A percentile compares a stretch with the other conserved stretches of the same genome.
These are phyloP conservation scores for Umimayanthus kanabou DNA, from an alignment of 92 coral and sea anemone species.

Conservation along the genomic window DNA sequence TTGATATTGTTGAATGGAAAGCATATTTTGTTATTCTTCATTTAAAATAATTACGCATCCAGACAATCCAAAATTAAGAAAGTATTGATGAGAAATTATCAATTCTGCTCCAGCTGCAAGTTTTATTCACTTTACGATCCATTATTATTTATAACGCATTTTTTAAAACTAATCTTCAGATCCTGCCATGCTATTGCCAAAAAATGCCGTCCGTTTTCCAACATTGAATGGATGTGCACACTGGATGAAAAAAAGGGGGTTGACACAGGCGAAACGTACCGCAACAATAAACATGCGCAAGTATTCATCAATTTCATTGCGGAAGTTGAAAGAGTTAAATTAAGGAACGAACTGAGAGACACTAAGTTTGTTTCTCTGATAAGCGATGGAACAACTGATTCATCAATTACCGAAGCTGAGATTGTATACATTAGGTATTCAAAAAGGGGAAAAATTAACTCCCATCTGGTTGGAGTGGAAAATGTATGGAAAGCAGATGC, in stretches of 20 bases:
- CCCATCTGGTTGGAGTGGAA: constrained; percentile 18
- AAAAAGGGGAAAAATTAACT: neutral
- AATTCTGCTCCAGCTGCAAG: too few relatives aligned
- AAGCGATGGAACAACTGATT: constrained; percentile 45
- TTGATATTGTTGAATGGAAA: too few relatives aligned
- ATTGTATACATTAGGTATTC: constrained; percentile 44
- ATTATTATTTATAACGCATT: too few relatives aligned
- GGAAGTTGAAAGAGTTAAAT: constrained; percentile 29
- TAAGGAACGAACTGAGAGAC: constrained; percentile 28
- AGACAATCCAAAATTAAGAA: too few relatives aligned
- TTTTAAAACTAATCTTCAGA: too few relatives aligned
- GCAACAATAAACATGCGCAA: constrained; percentile 28
- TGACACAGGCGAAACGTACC: constrained; percentile 38
- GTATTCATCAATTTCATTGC: constrained; percentile 39
- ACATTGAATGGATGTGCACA: too few relatives aligned
- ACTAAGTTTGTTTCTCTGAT: constrained; percentile 43
- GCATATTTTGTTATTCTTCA: too few relatives aligned
- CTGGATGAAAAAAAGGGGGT: constrained; percentile 45
- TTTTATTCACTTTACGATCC: too few relatives aligned
- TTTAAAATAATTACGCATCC: too few relatives aligned
- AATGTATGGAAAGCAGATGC: constrained; percentile 45
- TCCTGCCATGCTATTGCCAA: too few relatives aligned
- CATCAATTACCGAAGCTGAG: constrained; percentile 47
- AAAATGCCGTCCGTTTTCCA: too few relatives aligned
- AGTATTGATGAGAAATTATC: too few relatives aligned